Evolutionary conservation across 2,888 invertebrate species (phyloP), one percentile per base, ranked within the genome.

Genomic region (Lomographa bimaculata): DNA sequence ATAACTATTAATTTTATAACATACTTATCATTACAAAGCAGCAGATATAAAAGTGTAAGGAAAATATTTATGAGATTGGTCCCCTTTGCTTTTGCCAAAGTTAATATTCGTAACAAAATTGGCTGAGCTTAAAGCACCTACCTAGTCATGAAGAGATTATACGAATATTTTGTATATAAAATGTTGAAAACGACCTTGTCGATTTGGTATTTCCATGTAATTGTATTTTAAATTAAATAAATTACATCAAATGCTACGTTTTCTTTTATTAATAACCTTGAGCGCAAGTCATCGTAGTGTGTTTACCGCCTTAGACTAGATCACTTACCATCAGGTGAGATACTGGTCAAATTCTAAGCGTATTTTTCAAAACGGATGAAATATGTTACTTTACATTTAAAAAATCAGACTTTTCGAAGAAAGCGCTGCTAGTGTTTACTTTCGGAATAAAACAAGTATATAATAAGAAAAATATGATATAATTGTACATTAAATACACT

Each of bases 101-200:
- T 55, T 55, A 55, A 59, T 46, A 56, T 60, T 58, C 43, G 43
- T 57, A 57, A 59, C 52, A 46, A 55, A 55, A 76, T 79, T 75
- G 81, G 79, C 76, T 68, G 67, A 74, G 71, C 74, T 73, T 79
- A 70, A 50, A 33, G 18, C 34, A 32, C 12, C 45, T 62, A 60
- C 65, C 82, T 86, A 86, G 87, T 86, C 87, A 87, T 70, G 67
- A 79, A 71, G 66, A 79, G 76, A 82, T 77, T 74, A 72, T 54
- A 60, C 58, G 63, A 78, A 69, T 83, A 77, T 82, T 83, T 80
- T 87, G 86, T 87, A 87, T 68, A 87, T 87, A 87, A 83, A 81
- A 79, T 66, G 65, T 72, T 72, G 54, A 70, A 57, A 75, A 69
- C 57, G 50, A 58, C 54, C 59, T 68, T 61, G 59, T 69, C 61